Conservation (phyloP, 2,113 vertebrate species). For the Antigone vipio region DNA sequence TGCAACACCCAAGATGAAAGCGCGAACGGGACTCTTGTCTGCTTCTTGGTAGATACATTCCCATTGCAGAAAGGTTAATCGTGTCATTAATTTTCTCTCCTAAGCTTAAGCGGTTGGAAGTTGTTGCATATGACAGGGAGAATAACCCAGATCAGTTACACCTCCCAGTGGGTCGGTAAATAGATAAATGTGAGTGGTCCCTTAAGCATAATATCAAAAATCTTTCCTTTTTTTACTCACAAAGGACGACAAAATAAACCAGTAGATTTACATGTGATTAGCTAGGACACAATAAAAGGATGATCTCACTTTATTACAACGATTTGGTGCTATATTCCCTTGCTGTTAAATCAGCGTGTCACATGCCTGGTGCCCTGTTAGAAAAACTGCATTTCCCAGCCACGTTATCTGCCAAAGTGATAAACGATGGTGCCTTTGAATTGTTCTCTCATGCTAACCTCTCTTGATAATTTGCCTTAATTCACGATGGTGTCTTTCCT, state of each 20-base stretch:
- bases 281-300: not conserved
- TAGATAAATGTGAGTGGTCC: slow-evolving; percentile 31
- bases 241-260: not conserved
- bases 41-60: not conserved
- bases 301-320: slow-evolving; percentile 32
- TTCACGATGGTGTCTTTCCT: not conserved
- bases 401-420: not conserved
- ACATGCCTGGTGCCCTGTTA: slow-evolving; percentile 20
- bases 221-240: not conserved
- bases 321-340: slow-evolving; percentile 40
- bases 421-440: not conserved
- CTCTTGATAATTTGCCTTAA: not conserved
- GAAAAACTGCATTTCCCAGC: not conserved
- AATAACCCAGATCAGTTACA: slow-evolving; percentile 37
- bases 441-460: not conserved
- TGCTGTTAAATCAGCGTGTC: slow-evolving; percentile 71
- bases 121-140: not conserved
- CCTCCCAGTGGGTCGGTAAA: slow-evolving; percentile 23
- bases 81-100: not conserved
- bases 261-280: slow-evolving; percentile 28
- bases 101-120: not conserved
- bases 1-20: not conserved
- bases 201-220: not conserved
- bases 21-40: not conserved
- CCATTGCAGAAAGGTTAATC: not conserved